Evolutionary conservation across 2,797 vertebrate species (phyloP).

Genomic region (Molothrus aeneus): DNA sequence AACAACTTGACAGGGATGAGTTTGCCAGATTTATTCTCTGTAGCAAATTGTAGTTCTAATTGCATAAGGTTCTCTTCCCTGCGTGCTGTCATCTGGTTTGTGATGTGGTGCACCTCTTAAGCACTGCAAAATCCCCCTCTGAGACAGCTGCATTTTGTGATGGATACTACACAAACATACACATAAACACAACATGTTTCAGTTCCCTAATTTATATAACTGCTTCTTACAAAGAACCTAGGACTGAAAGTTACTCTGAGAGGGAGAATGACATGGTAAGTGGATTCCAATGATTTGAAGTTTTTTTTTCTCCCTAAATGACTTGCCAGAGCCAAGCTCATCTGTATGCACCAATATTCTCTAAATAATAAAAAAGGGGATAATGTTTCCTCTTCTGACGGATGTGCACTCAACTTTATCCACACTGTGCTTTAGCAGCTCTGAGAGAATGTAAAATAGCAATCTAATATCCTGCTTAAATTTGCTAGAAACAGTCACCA

Average conservation of each 20-base stretch:
- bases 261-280: not conserved
- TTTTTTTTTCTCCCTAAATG: not conserved
- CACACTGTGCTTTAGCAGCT: not conserved
- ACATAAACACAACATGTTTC: not conserved
- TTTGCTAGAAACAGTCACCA: not conserved
- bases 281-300: not conserved
- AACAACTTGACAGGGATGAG: constrained; percentile 26
- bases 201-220: constrained; percentile 1
- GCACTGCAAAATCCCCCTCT: not conserved
- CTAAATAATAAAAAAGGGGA: constrained; percentile 10
- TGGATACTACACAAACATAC: not conserved
- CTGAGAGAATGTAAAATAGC: constrained; percentile 6
- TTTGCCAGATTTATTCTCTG: not conserved
- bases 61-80: not conserved
- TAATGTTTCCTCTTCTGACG: not conserved
- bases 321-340: not conserved
- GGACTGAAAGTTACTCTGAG: not conserved
- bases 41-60: constrained; percentile 26
- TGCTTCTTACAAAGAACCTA: constrained; percentile 1
- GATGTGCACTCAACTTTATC: constrained; percentile 18
- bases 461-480: constrained; percentile 12
- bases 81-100: not conserved
- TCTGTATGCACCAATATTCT: not conserved
- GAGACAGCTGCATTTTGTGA: constrained; percentile 24
- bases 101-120: not conserved